A percentile compares a stretch with the other conserved stretches of the same genome.
These are phyloP conservation scores for Dicyrtomina minuta DNA, from an alignment of 2,888 invertebrate genomes.

Conservation along the genomic window DNA sequence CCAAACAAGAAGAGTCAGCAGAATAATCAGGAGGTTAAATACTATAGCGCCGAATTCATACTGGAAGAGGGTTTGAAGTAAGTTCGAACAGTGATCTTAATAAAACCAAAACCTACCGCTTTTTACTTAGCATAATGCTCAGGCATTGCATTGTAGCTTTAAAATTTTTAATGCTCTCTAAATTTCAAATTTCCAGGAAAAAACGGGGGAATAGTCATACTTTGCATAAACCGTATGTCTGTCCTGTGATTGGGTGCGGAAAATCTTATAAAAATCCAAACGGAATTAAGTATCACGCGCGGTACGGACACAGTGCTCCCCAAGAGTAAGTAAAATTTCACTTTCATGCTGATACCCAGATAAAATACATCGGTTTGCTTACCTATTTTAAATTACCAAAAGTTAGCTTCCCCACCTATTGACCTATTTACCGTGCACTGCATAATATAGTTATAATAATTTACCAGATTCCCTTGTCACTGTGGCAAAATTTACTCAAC, in stretches of 20 bases:
- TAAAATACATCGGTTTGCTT: neutral
- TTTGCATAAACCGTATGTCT: slow-evolving; percentile 55
- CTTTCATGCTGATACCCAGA: neutral
- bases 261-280: slow-evolving; percentile 86
- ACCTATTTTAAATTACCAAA: neutral
- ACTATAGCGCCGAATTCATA: slow-evolving; percentile 77
- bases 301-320: slow-evolving; percentile 82
- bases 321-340: slow-evolving; percentile 66
- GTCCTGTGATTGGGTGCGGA: slow-evolving; percentile 82
- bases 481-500: slow-evolving; percentile 86
- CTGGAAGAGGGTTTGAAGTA: slow-evolving; percentile 71
- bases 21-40: slow-evolving; percentile 65
- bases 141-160: neutral
- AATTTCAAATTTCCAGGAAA: too few relatives aligned
- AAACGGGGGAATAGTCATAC: neutral
- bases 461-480: slow-evolving; percentile 67
- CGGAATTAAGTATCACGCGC: slow-evolving; percentile 84
- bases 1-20: slow-evolving; percentile 66
- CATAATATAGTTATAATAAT: too few relatives aligned
- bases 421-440: too few relatives aligned
- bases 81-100: slow-evolving; percentile 32
- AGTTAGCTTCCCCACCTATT: too few relatives aligned
- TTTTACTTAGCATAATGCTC: neutral
- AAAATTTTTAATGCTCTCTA: too few relatives aligned
- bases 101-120: neutral